Evolutionary conservation across 2,888 invertebrate species (phyloP).

Genomic region (Ischnus inquisitorius): DNA sequence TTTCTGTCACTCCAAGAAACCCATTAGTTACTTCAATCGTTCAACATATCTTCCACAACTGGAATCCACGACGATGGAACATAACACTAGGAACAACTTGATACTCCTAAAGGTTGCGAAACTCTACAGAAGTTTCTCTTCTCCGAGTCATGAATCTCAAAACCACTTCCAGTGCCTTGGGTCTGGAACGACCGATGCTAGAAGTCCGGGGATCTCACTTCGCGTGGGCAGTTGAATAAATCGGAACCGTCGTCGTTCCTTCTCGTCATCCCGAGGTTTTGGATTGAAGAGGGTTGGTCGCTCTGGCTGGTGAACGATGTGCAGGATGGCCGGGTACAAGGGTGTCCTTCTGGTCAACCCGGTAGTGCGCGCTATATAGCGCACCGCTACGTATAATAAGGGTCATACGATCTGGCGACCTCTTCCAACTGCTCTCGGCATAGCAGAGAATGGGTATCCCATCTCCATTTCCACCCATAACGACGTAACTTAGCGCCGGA

Average conservation of each 20-base stretch:
- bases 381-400: conserved; percentile 51
- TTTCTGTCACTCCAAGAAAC: too few species aligned
- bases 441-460: not conserved
- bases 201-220: conserved; percentile 1
- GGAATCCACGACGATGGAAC: not conserved
- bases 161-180: conserved; percentile 42
- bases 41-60: too few species aligned
- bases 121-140: conserved; percentile 18
- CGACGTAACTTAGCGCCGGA: conserved; percentile 52
- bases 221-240: conserved; percentile 56
- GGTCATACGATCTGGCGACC: conserved; percentile 45
- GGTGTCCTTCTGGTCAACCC: conserved; percentile 51
- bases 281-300: conserved; percentile 58
- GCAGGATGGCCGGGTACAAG: conserved; percentile 47
- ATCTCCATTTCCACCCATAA: conserved; percentile 51
- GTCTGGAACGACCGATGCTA: conserved; percentile 41
- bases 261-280: conserved; percentile 53
- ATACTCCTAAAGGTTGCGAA: not conserved
- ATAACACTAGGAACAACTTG: not conserved
- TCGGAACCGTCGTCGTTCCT: conserved; percentile 53
- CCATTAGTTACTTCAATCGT: too few species aligned
- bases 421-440: conserved; percentile 24
- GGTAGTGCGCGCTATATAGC: conserved; percentile 28
- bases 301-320: conserved; percentile 22
- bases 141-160: conserved; percentile 52